Evolutionary conservation across 2,888 invertebrate species (phyloP).

Genomic region (Criorhina ranunculi): DNA sequence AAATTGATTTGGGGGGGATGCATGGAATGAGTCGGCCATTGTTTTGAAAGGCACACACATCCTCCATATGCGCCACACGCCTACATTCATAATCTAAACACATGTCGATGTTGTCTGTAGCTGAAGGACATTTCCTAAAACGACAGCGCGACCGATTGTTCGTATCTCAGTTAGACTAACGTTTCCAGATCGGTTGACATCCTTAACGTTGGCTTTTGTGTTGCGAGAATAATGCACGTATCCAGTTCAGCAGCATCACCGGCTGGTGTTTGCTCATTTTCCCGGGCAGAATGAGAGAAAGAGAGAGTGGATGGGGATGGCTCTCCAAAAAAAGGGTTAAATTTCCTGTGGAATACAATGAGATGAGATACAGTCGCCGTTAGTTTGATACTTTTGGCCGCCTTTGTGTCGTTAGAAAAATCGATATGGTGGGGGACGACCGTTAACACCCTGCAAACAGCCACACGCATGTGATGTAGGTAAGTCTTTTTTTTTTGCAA

Average conservation of each 20-base stretch:
- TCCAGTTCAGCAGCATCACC: not conserved
- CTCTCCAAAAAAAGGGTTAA: conserved; percentile 49
- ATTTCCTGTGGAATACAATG: conserved; percentile 47
- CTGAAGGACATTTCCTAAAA: conserved; percentile 48
- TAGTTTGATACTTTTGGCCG: conserved; percentile 31
- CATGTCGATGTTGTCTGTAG: not conserved
- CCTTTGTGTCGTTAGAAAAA: conserved; percentile 48
- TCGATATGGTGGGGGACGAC: conserved; percentile 26
- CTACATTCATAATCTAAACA: too few relatives aligned
- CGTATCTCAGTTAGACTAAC: conserved; percentile 35
- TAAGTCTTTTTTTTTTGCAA: not conserved
- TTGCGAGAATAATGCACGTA: conserved; percentile 31
- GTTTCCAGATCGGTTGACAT: conserved; percentile 49
- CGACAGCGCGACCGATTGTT: conserved; percentile 23
- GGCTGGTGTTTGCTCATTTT: conserved; percentile 49
- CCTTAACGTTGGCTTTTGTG: conserved; percentile 22
- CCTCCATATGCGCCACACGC: too few relatives aligned
- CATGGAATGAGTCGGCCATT: conserved; percentile 13
- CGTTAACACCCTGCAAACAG: too few relatives aligned
- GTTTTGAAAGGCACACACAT: conserved; percentile 15
- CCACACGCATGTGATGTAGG: not conserved
- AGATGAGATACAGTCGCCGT: conserved; percentile 48
- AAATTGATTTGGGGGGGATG: conserved; percentile 36
- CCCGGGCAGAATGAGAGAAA: not conserved
- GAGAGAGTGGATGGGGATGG: not conserved